phyloP scores from a whole-genome alignment of 2,113 vertebrate species.

The Osmerus mordax region DNA sequence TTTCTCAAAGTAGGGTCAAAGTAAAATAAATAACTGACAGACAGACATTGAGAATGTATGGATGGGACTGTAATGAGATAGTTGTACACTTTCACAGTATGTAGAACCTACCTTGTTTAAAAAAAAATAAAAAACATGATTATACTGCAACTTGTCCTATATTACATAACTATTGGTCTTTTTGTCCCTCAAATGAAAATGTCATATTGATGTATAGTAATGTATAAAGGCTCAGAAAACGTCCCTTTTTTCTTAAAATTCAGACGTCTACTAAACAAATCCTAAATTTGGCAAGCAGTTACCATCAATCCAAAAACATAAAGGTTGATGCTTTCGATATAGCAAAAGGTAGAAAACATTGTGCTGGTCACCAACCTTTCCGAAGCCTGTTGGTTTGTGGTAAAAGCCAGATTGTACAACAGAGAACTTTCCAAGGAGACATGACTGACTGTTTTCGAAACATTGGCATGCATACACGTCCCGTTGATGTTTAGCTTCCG shows the following conservation, averaged over 20 bases:
- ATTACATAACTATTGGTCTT: conserved; percentile 1
- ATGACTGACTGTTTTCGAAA: conserved; percentile 63
- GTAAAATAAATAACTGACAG: conserved; percentile 63
- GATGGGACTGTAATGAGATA: conserved; percentile 67
- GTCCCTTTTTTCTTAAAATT: background rate
- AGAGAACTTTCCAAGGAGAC: conserved; percentile 74
- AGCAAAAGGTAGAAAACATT: conserved; percentile 64
- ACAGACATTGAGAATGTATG: conserved; percentile 72
- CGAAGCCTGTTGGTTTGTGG: conserved; percentile 83
- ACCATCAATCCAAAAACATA: conserved; percentile 84
- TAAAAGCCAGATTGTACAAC: conserved; percentile 79
- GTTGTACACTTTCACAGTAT: conserved; percentile 75
- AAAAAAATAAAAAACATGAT: conserved; percentile 1
- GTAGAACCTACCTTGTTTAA: conserved; percentile 83
- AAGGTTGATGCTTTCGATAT: conserved; percentile 76
- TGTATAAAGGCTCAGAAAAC: background rate
- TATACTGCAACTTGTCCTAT: conserved; percentile 30
- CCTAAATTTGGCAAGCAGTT: conserved; percentile 73
- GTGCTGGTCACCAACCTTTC: conserved; percentile 80
- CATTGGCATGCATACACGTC: conserved; percentile 66
- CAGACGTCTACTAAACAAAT: conserved; percentile 18
- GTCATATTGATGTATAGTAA: background rate
- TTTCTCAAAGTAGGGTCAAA: conserved; percentile 75
- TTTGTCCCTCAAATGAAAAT: conserved; percentile 7
- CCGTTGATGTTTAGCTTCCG: conserved; percentile 5